Base-by-base conservation (phyloP, 2,797 vertebrate species). In the Sebastes taczanowskii region DNA sequence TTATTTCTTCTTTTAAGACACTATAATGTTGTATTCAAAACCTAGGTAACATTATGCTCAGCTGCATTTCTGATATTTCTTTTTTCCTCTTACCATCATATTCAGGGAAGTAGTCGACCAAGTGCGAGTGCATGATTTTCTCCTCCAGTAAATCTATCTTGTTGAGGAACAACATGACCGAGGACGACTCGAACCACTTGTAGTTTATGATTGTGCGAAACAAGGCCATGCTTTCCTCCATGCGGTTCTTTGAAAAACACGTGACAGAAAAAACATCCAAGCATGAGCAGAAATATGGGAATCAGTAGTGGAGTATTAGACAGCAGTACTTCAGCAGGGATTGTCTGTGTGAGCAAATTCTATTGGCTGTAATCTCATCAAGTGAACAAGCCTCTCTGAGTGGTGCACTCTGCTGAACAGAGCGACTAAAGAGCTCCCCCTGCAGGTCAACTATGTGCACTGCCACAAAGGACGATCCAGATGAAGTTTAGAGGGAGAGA, bases 171-270 rank as follows among this genome's bases (percentile, higher is more conserved):
- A 96, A 87, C 81, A 96, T 95, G 87, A 95, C 80, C 2, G 95
- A 95, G 38, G 95, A 94, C 0, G 92, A 52, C 71, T 84, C 80
- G 71, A 96, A 96, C 95, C 95, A 96, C 74, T 91, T 74, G 88
- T 94, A 95, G 73, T 88, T 93, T 76, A 95, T 93, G 86, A 96
- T 96, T 0, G 95, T 96, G 88, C 86, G 91, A 81, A 96, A 96
- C 90, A 96, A 80, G 60, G 95, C 95, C 91, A 94, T 94, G 89
- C 95, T 96, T 49, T 96, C 94, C 85, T 95, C 94, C 95, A 95
- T 95, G 27, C 95, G 94, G 75, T 95, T 95, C 95, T 96, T 73
- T 52, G 25, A 78, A 72, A 73, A 46, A 20, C 8, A 71, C 34
- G 72, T 20, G 18, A 49, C 18, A 49, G 18, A 27, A 80, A 25